Base-by-base conservation (phyloP, 2,113 vertebrate species). In the Microcebus ravelobensis region DNA sequence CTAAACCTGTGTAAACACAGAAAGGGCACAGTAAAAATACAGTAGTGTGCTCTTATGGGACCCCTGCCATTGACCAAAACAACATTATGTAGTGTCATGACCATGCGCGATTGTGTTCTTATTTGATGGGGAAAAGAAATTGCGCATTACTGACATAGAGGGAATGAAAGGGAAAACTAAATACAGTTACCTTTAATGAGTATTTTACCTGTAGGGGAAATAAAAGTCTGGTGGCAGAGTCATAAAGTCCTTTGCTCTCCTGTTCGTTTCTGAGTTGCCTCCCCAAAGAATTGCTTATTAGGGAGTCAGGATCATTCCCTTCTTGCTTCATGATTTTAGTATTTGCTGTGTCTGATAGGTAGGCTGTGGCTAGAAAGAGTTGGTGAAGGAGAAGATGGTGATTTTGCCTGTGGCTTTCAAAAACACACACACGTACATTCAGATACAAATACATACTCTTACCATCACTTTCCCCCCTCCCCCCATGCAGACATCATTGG, bases 131-230 rank as follows among this genome's bases (percentile, higher is more conserved):
- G n/a, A 68, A 20, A 61, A 91, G 59, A 65, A 92, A 52, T 65
- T 68, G 63, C 39, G 65, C 34, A 11, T 94, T 65, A 57, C 27
- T 74, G 82, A 73, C 17, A 61, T 34, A 52, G 81, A 82, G 20
- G 63, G 50, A 74, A 48, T 90, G 17, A 74, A 76, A 87, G 18
- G 50, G 34, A 52, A 86, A 92, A 76, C n/a, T 50, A 94, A 52
- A 91, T 71, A 15, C 20, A 93, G 82, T 74, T 50, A 76, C 70
- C 31, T 96, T 91, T 93, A 77, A 48, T 48, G 59, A 90, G 27
- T 48, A 63, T 70, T 77, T 84, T 34, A 27, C 84, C 6, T 83
- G 11, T 91, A 70, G 15, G 15, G 34, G 36, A 29, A 59, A 59
- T 81, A 74, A 45, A 87, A 85, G 20, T 61, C 9, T 92, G 76